Base-by-base conservation (phyloP, 2,888 invertebrate genomes). In the Epistrophe grossulariae region DNA sequence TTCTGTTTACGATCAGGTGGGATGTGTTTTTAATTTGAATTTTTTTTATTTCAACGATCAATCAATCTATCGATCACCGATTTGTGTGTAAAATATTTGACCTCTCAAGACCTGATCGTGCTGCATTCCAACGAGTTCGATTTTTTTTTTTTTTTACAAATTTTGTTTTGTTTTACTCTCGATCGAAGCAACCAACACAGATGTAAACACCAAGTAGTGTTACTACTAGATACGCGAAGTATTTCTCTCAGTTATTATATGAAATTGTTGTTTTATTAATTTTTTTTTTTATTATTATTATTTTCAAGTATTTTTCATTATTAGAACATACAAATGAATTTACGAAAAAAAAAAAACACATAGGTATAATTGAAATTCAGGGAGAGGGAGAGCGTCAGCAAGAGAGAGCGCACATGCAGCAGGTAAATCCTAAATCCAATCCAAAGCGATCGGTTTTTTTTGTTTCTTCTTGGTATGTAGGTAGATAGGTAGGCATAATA, bases 121-220 rank as follows among this genome's bases (percentile, higher is more conserved):
- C 87, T 79, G 87, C 87, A 87, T 87, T 87, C 87, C 87, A 87
- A 79, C 76, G 83, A 83, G 85, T 85, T 85, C 85, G 52, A 55
- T 52, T 59, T 43, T 45, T 31, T 59, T 43, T 52, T 48, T 68
- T 52, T 59, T 10, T 55, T 66, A 57, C 24, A 31, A 73, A 17
- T 74, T 68, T 70, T 74, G 68, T 77, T 60, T 70, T 85, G 43
- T 79, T 85, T 68, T 79, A 82, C 64, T 82, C 74, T 52, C 79
- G 60, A 35, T 79, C 79, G 83, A 72, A 78, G 28, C 28, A 64
- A 82, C 79, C 71, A 79, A 83, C 60, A 87, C 82, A 87, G 55
- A 87, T 72, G 72, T 79, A 87, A 85, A 82, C 82, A 87, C 71
- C 28, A 74, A 76, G 66, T 66, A 74, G 78, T 81, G 84, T 72